Conservation (phyloP, 2,888 invertebrate genomes). For the Drosophila lutescens region DNA sequence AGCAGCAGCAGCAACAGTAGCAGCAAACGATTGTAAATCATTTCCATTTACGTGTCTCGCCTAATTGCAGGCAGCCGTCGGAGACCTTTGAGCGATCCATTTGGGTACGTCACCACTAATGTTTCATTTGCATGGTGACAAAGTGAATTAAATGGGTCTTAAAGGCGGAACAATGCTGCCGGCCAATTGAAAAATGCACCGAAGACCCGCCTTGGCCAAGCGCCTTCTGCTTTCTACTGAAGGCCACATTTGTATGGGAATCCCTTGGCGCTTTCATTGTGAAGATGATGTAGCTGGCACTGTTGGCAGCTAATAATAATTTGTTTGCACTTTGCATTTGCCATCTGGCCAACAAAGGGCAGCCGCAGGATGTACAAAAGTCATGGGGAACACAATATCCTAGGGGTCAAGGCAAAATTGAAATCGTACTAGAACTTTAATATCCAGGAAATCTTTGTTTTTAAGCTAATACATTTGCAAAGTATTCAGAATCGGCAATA, state of each 20-base stretch:
- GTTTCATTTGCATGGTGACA: slow-evolving; percentile 37
- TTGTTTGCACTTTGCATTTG: slow-evolving; percentile 77
- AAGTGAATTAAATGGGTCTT: slow-evolving; percentile 32
- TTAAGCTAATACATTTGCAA: too few relatives aligned
- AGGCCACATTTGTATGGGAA: slow-evolving; percentile 64
- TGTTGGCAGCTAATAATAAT: slow-evolving; percentile 78
- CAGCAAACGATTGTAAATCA: slow-evolving; percentile 66
- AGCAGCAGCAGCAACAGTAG: slow-evolving; percentile 9
- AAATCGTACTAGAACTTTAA: neutral
- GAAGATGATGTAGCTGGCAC: slow-evolving; percentile 70
- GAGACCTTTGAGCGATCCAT: slow-evolving; percentile 41
- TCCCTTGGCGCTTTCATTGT: slow-evolving; percentile 68
- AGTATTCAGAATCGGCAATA: too few relatives aligned
- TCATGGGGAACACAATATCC: slow-evolving; percentile 8
- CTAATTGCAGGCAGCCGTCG: slow-evolving; percentile 55
- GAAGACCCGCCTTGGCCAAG: slow-evolving; percentile 54
- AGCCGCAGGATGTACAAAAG: neutral
- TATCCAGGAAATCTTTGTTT: too few relatives aligned
- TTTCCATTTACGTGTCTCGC: slow-evolving; percentile 57
- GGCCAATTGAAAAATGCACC: slow-evolving; percentile 44
- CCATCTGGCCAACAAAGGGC: slow-evolving; percentile 59
- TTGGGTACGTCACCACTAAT: slow-evolving; percentile 36
- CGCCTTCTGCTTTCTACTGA: slow-evolving; percentile 6
- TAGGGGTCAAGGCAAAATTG: slow-evolving; percentile 15
- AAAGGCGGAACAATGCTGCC: slow-evolving; percentile 10